phyloP scores from a whole-genome alignment of 30 jellyfish, hydroid and myxozoan species.

The Hydractinia echinata region DNA sequence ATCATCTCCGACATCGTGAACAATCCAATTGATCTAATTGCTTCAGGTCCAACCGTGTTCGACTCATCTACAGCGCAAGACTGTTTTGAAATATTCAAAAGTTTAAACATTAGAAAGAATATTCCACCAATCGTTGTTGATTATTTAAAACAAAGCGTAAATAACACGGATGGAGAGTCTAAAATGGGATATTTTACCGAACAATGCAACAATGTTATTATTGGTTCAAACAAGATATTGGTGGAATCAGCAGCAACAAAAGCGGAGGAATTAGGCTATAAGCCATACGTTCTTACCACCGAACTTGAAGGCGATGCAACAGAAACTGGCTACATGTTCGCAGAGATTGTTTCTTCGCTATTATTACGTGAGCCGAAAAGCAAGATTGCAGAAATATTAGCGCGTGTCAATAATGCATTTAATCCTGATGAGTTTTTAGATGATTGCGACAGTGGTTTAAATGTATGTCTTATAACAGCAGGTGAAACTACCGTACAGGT shows the following conservation, averaged over 20 bases:
- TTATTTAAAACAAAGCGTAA: background rate
- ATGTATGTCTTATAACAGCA: slow-evolving; percentile 58
- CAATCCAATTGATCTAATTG: slow-evolving; percentile 76
- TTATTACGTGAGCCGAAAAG: background rate
- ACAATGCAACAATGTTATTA: slow-evolving; percentile 43
- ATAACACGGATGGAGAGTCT: background rate
- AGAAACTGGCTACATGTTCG: slow-evolving; percentile 44
- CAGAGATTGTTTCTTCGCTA: slow-evolving; percentile 17
- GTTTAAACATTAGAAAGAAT: slow-evolving; percentile 2
- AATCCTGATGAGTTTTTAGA: background rate
- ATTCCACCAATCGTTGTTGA: slow-evolving; percentile 42
- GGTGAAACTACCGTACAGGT: slow-evolving; percentile 90
- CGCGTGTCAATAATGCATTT: background rate
- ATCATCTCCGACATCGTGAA: slow-evolving; percentile 83
- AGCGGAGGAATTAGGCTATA: slow-evolving; percentile 46
- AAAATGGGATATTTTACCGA: slow-evolving; percentile 8
- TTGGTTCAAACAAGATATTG: slow-evolving; percentile 59
- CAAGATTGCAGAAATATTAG: background rate
- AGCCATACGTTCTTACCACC: slow-evolving; percentile 37
- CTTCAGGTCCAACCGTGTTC: slow-evolving; percentile 82
- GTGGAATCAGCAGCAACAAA: slow-evolving; percentile 24
- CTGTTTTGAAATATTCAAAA: slow-evolving; percentile 40
- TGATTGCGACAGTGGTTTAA: background rate
- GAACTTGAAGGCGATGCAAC: slow-evolving; percentile 65
- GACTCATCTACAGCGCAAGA: slow-evolving; percentile 55